These are phyloP conservation scores for Diplodus puntazzo DNA, from an alignment of 2,797 vertebrate genomes.

Conservation along the genomic window DNA sequence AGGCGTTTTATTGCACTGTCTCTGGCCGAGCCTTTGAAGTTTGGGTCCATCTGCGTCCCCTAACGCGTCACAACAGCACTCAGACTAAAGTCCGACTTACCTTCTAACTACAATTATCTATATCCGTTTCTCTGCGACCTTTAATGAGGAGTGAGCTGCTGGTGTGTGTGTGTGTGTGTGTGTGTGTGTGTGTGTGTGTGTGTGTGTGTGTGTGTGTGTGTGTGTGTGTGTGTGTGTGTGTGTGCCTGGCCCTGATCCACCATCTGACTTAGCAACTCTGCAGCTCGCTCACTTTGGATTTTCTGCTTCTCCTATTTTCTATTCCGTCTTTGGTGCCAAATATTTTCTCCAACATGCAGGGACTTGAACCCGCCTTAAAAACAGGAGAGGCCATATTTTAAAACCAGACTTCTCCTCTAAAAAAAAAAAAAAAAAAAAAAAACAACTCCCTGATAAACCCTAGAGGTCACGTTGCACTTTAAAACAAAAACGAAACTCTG, in stretches of 20 bases:
- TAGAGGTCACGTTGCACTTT: background rate
- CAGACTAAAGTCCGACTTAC: slow-evolving; percentile 57
- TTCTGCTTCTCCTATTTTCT: slow-evolving; percentile 20
- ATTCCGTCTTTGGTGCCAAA: slow-evolving; percentile 39
- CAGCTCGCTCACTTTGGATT: slow-evolving; percentile 5
- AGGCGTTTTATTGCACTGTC: slow-evolving; percentile 95
- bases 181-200: slow-evolving; percentile 7
- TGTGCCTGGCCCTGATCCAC: slow-evolving; percentile 11
- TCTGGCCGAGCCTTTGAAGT: slow-evolving; percentile 96
- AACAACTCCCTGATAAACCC: background rate
- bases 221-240: no score
- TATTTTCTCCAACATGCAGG: slow-evolving; percentile 53
- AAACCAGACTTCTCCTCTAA: background rate
- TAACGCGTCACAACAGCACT: slow-evolving; percentile 90
- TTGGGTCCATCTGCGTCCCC: slow-evolving; percentile 91
- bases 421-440: background rate
- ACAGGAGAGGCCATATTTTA: slow-evolving; percentile 30
- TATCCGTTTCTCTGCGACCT: slow-evolving; percentile 4
- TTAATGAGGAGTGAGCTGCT: slow-evolving; percentile 26
- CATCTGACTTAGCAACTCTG: slow-evolving; percentile 12
- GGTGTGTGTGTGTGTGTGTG: background rate
- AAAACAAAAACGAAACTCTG: background rate
- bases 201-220: slow-evolving; percentile 5
- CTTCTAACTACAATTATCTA: slow-evolving; percentile 37
- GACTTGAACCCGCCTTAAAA: slow-evolving; percentile 59